phyloP scores from a whole-genome alignment of 2,888 invertebrate species.

The Epicampocera succincta region DNA sequence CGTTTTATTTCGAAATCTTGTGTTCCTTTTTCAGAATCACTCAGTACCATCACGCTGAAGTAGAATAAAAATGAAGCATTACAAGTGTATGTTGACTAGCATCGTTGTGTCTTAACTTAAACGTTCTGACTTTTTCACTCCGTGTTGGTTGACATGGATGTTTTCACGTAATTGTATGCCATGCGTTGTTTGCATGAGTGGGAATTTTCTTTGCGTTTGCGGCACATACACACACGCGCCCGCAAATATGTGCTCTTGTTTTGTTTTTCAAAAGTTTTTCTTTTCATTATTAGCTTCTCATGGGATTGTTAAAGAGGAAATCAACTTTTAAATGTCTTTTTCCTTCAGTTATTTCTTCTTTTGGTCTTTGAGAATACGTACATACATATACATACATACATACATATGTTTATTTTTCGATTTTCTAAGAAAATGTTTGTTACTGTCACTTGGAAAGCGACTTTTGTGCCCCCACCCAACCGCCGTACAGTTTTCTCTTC shows the following conservation, averaged over 20 bases:
- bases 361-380: constrained; percentile 30
- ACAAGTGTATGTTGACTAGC: constrained; percentile 66
- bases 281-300: constrained; percentile 67
- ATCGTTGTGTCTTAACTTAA: constrained; percentile 68
- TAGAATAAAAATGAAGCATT: constrained; percentile 50
- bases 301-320: constrained; percentile 63
- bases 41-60: constrained; percentile 31
- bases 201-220: constrained; percentile 11
- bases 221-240: neutral
- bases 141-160: neutral
- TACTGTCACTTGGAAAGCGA: constrained; percentile 33
- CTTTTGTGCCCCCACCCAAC: constrained; percentile 10
- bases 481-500: constrained; percentile 48
- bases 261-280: constrained; percentile 39
- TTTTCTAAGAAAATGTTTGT: constrained; percentile 33
- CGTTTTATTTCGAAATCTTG: neutral
- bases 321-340: constrained; percentile 64
- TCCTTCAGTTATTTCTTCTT: constrained; percentile 24
- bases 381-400: too few species aligned
- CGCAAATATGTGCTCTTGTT: constrained; percentile 5
- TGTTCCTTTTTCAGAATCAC: constrained; percentile 22
- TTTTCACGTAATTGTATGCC: neutral
- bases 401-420: constrained; percentile 4
- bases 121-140: constrained; percentile 66
- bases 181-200: constrained; percentile 1